phyloP scores from a whole-genome alignment of 2,888 invertebrate genomes.

The Dryococelus australis region DNA sequence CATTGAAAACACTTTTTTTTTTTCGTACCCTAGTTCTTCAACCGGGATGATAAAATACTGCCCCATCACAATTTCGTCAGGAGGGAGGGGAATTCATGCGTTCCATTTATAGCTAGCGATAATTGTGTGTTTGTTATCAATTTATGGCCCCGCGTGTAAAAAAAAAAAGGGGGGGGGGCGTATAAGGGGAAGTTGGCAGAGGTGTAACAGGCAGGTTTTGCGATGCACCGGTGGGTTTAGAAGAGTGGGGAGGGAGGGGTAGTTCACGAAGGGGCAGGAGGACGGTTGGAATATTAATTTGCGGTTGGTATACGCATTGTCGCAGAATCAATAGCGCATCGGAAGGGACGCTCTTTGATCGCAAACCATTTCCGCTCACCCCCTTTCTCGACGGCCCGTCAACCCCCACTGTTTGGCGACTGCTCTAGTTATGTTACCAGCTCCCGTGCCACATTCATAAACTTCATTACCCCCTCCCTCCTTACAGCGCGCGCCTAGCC shows the following conservation, averaged over 20 bases:
- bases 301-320: constrained; percentile 18
- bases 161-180: not conserved
- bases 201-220: not conserved
- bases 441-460: not conserved
- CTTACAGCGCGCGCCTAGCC: not conserved
- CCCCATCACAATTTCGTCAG: not conserved
- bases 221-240: not conserved
- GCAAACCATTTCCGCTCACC: not conserved
- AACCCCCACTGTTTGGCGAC: not conserved
- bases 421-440: not conserved
- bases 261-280: not conserved
- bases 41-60: not conserved
- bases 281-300: constrained; percentile 19
- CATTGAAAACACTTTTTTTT: not conserved
- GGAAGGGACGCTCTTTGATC: constrained; percentile 17
- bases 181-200: not conserved
- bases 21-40: not conserved
- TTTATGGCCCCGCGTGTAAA: not conserved
- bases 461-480: not conserved
- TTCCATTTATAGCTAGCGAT: constrained; percentile 26
- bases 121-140: constrained; percentile 27
- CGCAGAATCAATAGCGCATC: constrained; percentile 22
- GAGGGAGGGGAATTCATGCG: not conserved
- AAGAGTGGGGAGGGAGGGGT: not conserved
- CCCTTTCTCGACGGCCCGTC: not conserved